Base-by-base conservation (phyloP, 2,797 vertebrate genomes). In the Gambusia yucatana region DNA sequence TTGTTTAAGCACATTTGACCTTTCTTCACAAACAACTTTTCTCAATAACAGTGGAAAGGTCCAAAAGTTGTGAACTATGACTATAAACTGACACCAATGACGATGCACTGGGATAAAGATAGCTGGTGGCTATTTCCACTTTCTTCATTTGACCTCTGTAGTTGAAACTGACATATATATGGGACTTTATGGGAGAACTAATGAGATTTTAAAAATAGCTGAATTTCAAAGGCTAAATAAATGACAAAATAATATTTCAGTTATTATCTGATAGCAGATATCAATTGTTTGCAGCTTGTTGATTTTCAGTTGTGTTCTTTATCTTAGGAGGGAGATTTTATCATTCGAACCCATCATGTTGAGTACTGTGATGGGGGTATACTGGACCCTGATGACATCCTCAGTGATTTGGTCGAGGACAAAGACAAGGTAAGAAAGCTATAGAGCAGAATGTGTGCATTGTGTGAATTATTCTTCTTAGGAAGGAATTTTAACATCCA, bases 401-500 rank as follows among this genome's bases (percentile, higher is more conserved):
- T 99, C 85, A 96, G 97, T 77, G 98, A 99, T 95, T 96, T 99
- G 81, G 97, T 98, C n/a, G 98, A 99, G 93, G 98, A 99, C 94
- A 98, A 97, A 90, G 98, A 99, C 94, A 99, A 98, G 97, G 98
- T 99, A 97, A 93, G 89, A 25, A 84, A 43, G 59, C 1, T 57
- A 4, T 3, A 0, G 1, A 9, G 1, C 2, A 11, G 10, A 70
- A 43, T 1, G 8, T 0, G 1, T 28, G 72, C 70, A 25, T 22
- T 22, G 52, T 81, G 2, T 71, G n/a, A 73, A 17, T 36, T 63
- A 5, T 67, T 11, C 13, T 46, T 72, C n/a, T 70, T n/a, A 70
- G 43, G 25, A 44, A 16, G 39, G 39, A 4, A 43, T 69, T 69
- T n/a, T 44, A 28, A 46, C 25, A 46, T 70, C 6, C 67, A 70